phyloP scores from a whole-genome alignment of 2,113 vertebrate species.

The Trochalopteron elliotii region DNA sequence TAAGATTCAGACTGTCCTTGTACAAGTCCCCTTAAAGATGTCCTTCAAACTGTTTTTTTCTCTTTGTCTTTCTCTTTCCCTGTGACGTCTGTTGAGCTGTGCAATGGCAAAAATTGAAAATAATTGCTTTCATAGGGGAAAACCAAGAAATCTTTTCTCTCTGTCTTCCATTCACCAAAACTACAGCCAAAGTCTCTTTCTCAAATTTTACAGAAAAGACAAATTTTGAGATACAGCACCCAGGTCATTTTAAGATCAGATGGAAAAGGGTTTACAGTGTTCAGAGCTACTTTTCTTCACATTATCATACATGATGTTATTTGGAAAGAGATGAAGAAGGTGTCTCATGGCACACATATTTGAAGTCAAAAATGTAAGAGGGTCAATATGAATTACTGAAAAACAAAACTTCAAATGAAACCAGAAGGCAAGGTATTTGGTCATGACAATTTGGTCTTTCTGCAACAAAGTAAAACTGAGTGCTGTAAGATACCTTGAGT shows the following conservation, averaged over 20 bases:
- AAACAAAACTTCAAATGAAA: neutral
- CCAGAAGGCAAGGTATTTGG: neutral
- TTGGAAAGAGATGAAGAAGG: neutral
- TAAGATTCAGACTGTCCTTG: slow-evolving; percentile 16
- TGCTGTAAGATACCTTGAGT: neutral
- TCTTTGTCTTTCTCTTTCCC: neutral
- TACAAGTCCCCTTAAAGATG: neutral
- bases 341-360: neutral
- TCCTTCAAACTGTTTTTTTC: neutral
- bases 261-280: neutral
- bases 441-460: neutral
- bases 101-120: neutral
- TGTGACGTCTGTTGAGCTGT: neutral
- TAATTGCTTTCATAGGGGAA: neutral
- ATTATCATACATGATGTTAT: neutral
- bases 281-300: neutral
- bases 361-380: neutral
- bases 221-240: neutral
- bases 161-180: neutral
- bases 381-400: neutral
- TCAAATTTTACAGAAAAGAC: neutral
- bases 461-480: neutral
- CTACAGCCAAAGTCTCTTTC: neutral
- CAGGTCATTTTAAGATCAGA: neutral
- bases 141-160: neutral